phyloP scores from a whole-genome alignment of 2,113 vertebrate species.

The Crotalus helleri region DNA sequence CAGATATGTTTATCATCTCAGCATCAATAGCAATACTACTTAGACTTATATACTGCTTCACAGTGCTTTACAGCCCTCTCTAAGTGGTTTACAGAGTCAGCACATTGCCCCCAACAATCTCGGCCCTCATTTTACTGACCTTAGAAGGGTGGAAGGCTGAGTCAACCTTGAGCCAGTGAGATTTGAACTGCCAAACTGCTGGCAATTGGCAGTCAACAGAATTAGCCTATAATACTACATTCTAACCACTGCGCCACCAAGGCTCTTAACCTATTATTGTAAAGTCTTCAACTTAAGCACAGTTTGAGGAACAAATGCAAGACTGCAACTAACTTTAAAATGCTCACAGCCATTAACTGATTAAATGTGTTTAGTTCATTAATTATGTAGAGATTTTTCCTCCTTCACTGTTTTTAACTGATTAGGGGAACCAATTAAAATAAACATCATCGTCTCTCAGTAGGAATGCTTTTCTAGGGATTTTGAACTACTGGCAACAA shows the following conservation, averaged over 20 bases:
- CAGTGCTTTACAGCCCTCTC: too few species aligned
- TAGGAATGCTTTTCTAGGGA: not conserved
- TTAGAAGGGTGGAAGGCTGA: too few species aligned
- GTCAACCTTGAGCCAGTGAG: too few species aligned
- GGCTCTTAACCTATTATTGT: not conserved
- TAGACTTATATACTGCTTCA: too few species aligned
- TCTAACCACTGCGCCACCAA: too few species aligned
- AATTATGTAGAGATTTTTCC: not conserved
- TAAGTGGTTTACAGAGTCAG: too few species aligned
- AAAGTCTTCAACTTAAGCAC: not conserved
- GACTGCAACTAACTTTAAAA: constrained; percentile 1
- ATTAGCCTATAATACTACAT: too few species aligned
- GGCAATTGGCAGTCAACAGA: too few species aligned
- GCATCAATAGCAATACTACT: too few species aligned
- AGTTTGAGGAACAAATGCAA: not conserved
- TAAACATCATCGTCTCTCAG: not conserved
- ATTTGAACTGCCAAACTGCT: too few species aligned
- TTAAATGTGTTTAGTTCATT: constrained; percentile 7
- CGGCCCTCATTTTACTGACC: too few species aligned
- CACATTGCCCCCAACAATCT: too few species aligned
- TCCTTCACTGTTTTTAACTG: not conserved
- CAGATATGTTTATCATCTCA: not conserved
- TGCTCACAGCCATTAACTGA: not conserved
- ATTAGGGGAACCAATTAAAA: not conserved
- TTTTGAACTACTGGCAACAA: not conserved